These are phyloP conservation scores for Eretmochelys imbricata DNA, from an alignment of 2,113 vertebrate genomes.

Conservation along the genomic window DNA sequence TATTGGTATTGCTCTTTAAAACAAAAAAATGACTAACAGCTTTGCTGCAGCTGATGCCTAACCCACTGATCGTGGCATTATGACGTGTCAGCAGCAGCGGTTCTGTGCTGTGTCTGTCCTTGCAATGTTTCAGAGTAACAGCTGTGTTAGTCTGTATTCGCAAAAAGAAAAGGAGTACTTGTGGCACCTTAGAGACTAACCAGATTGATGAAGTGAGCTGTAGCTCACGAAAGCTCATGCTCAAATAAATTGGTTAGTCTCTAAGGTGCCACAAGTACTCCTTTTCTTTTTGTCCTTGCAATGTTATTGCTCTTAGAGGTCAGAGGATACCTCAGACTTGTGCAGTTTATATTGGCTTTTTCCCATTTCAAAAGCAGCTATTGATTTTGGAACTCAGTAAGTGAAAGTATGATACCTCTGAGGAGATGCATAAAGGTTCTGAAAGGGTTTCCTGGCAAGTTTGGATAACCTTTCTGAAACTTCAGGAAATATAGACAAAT, in stretches of 20 bases:
- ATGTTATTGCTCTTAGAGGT: neutral
- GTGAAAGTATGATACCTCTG: neutral
- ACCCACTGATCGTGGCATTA: slow-evolving; percentile 6
- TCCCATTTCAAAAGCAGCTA: neutral
- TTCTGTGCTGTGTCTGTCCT: neutral
- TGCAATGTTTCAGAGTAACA: too few relatives aligned
- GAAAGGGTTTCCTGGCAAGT: fast-evolving
- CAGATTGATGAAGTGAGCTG: too few relatives aligned
- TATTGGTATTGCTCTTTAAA: neutral
- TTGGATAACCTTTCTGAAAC: slow-evolving; percentile 28
- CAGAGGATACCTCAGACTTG: neutral
- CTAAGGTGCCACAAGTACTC: too few relatives aligned
- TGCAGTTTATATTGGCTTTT: slow-evolving; percentile 20
- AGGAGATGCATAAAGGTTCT: neutral
- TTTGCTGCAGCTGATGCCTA: neutral
- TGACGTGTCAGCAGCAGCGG: neutral
- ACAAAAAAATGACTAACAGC: neutral
- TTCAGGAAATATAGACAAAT: neutral
- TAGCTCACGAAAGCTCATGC: too few relatives aligned
- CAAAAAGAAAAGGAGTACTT: too few relatives aligned
- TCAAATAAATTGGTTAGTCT: too few relatives aligned
- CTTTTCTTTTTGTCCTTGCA: neutral
- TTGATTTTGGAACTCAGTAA: neutral
- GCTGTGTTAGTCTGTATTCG: too few relatives aligned
- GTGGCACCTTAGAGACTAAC: too few relatives aligned